Evolutionary conservation across 2,888 invertebrate species (phyloP), one percentile per base, ranked within the genome.

Genomic region (Xestia sexstrigata): DNA sequence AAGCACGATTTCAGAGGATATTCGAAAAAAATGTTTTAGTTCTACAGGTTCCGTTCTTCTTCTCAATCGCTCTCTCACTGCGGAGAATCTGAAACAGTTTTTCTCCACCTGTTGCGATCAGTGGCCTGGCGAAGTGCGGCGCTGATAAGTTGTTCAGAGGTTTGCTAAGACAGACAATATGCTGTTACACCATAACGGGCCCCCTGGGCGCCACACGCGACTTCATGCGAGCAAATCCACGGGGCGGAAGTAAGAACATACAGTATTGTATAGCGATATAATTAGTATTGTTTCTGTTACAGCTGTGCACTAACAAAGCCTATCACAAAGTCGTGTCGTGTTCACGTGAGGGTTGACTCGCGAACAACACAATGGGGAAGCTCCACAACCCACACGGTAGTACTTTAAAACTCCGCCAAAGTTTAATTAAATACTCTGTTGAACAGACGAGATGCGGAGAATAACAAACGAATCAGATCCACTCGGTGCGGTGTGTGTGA

Each of bases 401-500:
- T 49, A 71, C 80, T 87, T 71, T 87, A 62, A 79, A 87, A 83
- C 87, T 84, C 69, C 68, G 65, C 66, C 49, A 65, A 74, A 83
- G 87, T 83, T 83, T 87, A 83, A 83, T 87, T 87, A 87, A 84
- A 87, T 78, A 82, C 78, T 78, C 35, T 71, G 77, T 84, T 58
- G 70, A 68, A 52, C 82, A 52, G 81, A 76, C n/a, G 62, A 62
- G 52, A 35, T 47, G 42, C 58, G 26, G 39, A 42, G 74, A 83
- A 78, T 35, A 58, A 78, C 84, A 83, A 83, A 78, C 84, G 73
- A 86, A 86, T 86, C 83, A 62, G 69, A 77, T 70, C 42, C 30
- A 39, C 7, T 58, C 62, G 73, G 69, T 60, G 45, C 6, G 65
- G 65, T 65, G 65, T 63, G 60, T 30, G 39, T 15, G 63, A 42